These are phyloP conservation scores for Trypoxylus dichotomus DNA, from an alignment of 1,140 invertebrate genomes.

Conservation along the genomic window DNA sequence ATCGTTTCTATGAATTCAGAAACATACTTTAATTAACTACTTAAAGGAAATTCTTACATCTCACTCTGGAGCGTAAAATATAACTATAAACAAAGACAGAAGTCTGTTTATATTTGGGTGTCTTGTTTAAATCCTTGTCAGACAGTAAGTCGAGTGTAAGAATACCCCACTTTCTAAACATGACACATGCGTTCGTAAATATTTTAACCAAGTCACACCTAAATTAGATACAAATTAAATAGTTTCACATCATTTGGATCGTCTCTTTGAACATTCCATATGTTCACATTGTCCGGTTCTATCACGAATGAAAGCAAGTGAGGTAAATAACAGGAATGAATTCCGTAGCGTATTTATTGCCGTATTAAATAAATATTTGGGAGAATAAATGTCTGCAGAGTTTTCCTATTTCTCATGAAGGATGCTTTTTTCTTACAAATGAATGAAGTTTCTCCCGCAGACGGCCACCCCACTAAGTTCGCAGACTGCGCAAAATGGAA, in stretches of 20 bases:
- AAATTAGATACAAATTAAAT: constrained; percentile 23
- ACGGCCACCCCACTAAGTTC: constrained; percentile 7
- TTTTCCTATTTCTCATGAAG: not conserved
- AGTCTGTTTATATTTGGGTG: constrained; percentile 8
- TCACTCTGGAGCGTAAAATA: not conserved
- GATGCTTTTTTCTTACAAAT: constrained; percentile 24
- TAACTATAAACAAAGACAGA: not conserved
- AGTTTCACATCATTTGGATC: constrained; percentile 20
- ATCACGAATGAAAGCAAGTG: not conserved
- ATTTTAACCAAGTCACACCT: constrained; percentile 13
- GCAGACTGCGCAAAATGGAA: constrained; percentile 34
- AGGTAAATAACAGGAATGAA: not conserved
- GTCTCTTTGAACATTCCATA: not conserved
- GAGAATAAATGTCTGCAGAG: constrained; percentile 10
- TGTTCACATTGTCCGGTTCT: not conserved
- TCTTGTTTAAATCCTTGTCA: constrained; percentile 12
- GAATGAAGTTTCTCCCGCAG: constrained; percentile 3
- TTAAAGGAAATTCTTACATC: not conserved
- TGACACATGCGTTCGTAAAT: constrained; percentile 19
- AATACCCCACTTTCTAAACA: constrained; percentile 4
- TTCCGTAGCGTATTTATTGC: not conserved
- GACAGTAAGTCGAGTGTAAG: constrained; percentile 11
- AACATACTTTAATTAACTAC: not conserved
- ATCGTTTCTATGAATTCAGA: not conserved
- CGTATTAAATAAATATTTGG: constrained; percentile 17